Percentiles rank a stretch among this genome's conserved stretches.
Conservation (phyloP, 2,888 invertebrate species). For the Panorpa germanica region DNA sequence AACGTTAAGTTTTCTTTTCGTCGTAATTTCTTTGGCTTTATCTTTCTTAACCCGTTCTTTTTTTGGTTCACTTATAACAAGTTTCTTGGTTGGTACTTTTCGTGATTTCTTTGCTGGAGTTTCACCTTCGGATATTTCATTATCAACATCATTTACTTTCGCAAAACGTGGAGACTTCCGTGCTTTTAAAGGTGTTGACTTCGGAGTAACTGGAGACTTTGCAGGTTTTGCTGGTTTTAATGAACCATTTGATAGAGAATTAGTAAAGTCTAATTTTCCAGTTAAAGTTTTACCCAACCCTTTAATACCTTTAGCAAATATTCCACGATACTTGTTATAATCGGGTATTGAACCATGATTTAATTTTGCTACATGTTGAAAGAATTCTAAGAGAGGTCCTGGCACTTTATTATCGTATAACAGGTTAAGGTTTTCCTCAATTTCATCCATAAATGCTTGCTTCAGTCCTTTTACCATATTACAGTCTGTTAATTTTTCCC, state of each 20-base stretch:
- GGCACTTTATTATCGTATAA: slow-evolving; percentile 24
- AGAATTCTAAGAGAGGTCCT: slow-evolving; percentile 41
- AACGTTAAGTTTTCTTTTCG: no score
- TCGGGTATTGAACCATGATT: slow-evolving; percentile 54
- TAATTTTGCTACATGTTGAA: slow-evolving; percentile 45
- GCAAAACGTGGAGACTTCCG: slow-evolving; percentile 14
- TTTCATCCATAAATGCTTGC: slow-evolving; percentile 41
- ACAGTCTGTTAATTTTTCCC: slow-evolving; percentile 52
- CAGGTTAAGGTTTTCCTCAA: slow-evolving; percentile 15
- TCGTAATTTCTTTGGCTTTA: no score
- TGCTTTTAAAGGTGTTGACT: slow-evolving; percentile 5
- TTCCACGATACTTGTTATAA: slow-evolving; percentile 46
- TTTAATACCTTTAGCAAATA: slow-evolving; percentile 46
- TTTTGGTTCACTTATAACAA: slow-evolving; percentile 21
- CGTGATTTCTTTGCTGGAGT: slow-evolving; percentile 5
- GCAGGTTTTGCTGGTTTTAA: not conserved
- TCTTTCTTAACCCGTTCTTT: no score
- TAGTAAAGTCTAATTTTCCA: slow-evolving; percentile 38
- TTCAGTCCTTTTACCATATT: slow-evolving; percentile 46
- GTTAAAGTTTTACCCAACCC: slow-evolving; percentile 31
- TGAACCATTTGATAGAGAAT: not conserved
- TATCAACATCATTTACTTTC: not conserved
- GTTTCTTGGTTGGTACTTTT: slow-evolving; percentile 14
- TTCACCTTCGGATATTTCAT: not conserved
- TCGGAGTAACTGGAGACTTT: slow-evolving; percentile 8